Conservation (phyloP, 2,888 invertebrate genomes). For the Caenorhabditis becei region DNA sequence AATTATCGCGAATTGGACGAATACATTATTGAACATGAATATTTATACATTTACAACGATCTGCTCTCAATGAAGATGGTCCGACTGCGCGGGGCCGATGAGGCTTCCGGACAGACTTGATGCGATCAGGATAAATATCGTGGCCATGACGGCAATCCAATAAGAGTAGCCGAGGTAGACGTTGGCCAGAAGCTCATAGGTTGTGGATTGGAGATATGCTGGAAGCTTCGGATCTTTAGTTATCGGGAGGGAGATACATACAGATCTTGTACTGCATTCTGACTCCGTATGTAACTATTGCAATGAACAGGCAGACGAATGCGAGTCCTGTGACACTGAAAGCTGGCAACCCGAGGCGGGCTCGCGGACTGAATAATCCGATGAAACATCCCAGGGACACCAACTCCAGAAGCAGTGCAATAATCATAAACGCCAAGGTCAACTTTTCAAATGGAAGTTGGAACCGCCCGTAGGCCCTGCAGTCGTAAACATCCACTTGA, state of each 20-base stretch:
- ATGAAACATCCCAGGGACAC: constrained; percentile 57
- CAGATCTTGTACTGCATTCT: constrained; percentile 65
- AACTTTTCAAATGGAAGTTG: constrained; percentile 67
- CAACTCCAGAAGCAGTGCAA: constrained; percentile 66
- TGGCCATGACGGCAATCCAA: constrained; percentile 67
- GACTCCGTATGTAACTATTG: constrained; percentile 68
- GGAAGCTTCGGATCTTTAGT: constrained; percentile 21
- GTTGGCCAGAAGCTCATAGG: constrained; percentile 69
- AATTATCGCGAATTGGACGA: constrained; percentile 3
- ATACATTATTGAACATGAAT: constrained; percentile 4
- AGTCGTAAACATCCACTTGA: constrained; percentile 67
- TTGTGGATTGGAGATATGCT: constrained; percentile 69
- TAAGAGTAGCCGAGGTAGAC: constrained; percentile 71
- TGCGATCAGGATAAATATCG: constrained; percentile 64
- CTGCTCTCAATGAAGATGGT: constrained; percentile 39
- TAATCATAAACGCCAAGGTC: constrained; percentile 69
- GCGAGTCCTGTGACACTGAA: constrained; percentile 54
- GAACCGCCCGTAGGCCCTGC: constrained; percentile 67
- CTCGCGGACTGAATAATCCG: constrained; percentile 52
- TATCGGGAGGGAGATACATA: constrained; percentile 32
- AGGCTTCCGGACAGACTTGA: constrained; percentile 50
- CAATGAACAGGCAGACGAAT: constrained; percentile 63
- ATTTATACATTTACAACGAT: constrained; percentile 7
- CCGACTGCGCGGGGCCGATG: constrained; percentile 35
- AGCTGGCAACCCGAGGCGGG: constrained; percentile 61